phyloP scores from a whole-genome alignment of 2,888 invertebrate species.

The Lordiphosa fenestrarum region DNA sequence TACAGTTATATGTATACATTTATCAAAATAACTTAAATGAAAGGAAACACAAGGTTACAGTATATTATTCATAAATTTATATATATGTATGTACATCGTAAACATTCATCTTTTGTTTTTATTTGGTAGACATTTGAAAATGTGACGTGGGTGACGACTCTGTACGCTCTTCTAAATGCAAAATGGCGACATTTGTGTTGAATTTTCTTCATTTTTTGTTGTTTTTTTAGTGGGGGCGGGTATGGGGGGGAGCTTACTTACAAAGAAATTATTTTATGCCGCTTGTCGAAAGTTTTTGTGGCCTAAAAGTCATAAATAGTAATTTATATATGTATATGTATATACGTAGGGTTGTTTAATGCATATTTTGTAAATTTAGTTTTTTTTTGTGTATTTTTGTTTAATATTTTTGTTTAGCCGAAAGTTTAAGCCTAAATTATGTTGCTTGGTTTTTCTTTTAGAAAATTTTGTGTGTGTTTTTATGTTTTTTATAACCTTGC shows the following conservation, averaged over 20 bases:
- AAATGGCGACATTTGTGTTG: conserved; percentile 79
- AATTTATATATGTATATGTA: conserved; percentile 11
- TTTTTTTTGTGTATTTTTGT: conserved; percentile 28
- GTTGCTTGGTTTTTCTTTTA: conserved; percentile 38
- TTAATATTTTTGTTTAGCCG: conserved; percentile 56
- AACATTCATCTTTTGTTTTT: background rate
- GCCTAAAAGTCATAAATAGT: conserved; percentile 52
- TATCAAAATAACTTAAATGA: conserved; percentile 62
- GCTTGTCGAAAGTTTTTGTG: conserved; percentile 53
- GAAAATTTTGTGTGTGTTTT: conserved; percentile 19
- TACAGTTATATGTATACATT: conserved; percentile 48
- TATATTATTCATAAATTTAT: background rate
- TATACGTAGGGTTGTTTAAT: conserved; percentile 24
- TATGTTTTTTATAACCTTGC: conserved; percentile 60
- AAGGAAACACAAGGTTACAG: no score
- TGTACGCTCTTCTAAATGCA: conserved; percentile 71
- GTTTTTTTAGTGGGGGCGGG: conserved; percentile 9
- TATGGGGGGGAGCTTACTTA: conserved; percentile 53
- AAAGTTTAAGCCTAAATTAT: conserved; percentile 69
- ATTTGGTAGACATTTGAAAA: conserved; percentile 20
- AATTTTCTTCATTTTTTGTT: conserved; percentile 31
- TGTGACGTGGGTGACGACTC: conserved; percentile 15
- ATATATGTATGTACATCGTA: no score
- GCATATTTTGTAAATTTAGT: conserved; percentile 11
- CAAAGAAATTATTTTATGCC: conserved; percentile 79